Base-by-base conservation (phyloP, 1,140 invertebrate genomes). In the Bombus sylvicola region DNA sequence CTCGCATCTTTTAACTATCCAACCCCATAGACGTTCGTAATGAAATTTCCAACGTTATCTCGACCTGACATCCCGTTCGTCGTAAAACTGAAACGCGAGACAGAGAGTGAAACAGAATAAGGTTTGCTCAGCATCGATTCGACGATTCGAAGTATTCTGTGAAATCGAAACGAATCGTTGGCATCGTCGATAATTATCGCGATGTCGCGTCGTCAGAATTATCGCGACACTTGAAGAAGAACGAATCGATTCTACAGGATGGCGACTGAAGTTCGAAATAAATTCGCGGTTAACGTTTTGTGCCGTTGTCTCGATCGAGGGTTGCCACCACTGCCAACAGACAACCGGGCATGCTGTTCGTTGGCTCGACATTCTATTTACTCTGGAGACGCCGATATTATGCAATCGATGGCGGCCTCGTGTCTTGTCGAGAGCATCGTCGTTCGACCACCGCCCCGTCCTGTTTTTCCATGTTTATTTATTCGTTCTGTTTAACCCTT, bases 321-420 rank as follows among this genome's bases (percentile, higher is more conserved):
- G 81, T 87, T 74, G 62, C 77, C 59, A 59, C 87, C 79, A 79
- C 53, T 88, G 86, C 43, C 84, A 47, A 25, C 34, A 59, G 47
- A 25, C 59, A 78, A 64, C 25, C 59, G 22, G 31, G 64, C 69
- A 2, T 71, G 41, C 81, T 39, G 72, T 10, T 79, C 82, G 87
- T 86, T 88, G 83, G 82, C 80, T 43, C 87, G 89, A 90, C 89
- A 84, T 88, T 90, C 89, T 90, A 90, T 90, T 90, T 90, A 90
- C 89, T 81, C 87, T 81, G 85, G 88, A 90, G 89, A 90, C 89
- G 89, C 68, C 80, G 89, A 90, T 90, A 90, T 90, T 90, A 88
- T 90, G 89, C 83, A 88, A 90, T 88, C 89, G 89, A 90, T 77
- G 89, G 68, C 68, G 66, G 53, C 25, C 76, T 25, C 68, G 76